Conservation (phyloP, 2,888 invertebrate species). For the Colostygia pectinataria region DNA sequence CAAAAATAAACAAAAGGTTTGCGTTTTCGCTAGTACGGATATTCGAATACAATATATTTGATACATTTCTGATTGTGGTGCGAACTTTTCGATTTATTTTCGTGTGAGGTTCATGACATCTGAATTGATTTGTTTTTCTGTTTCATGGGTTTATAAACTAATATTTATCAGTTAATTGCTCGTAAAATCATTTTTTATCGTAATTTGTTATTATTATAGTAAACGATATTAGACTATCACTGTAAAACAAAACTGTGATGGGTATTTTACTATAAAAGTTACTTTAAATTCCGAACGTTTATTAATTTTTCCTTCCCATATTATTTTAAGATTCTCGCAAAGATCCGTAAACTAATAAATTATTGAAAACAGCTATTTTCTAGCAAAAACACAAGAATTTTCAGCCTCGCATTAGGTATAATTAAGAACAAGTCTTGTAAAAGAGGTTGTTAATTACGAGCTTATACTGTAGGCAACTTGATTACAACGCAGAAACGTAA, state of each 20-base stretch:
- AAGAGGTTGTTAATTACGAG: constrained; percentile 27
- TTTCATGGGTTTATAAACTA: neutral
- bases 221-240: too few species aligned
- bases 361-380: too few species aligned
- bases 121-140: neutral
- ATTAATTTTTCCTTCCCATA: too few species aligned
- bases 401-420: constrained; percentile 13
- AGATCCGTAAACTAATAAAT: too few species aligned
- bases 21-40: neutral
- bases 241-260: too few species aligned
- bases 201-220: too few species aligned
- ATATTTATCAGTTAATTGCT: neutral
- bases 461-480: constrained; percentile 39
- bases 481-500: constrained; percentile 36
- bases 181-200: too few species aligned
- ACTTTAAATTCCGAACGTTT: too few species aligned
- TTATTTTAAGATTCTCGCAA: too few species aligned
- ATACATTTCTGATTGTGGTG: neutral
- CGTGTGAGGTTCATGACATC: neutral
- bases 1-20: neutral
- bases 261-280: too few species aligned
- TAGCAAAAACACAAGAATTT: neutral
- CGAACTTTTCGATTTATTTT: neutral
- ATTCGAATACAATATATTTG: neutral
- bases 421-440: constrained; percentile 27